Conservation (phyloP, 2,888 invertebrate species). For the Amiota communis region DNA sequence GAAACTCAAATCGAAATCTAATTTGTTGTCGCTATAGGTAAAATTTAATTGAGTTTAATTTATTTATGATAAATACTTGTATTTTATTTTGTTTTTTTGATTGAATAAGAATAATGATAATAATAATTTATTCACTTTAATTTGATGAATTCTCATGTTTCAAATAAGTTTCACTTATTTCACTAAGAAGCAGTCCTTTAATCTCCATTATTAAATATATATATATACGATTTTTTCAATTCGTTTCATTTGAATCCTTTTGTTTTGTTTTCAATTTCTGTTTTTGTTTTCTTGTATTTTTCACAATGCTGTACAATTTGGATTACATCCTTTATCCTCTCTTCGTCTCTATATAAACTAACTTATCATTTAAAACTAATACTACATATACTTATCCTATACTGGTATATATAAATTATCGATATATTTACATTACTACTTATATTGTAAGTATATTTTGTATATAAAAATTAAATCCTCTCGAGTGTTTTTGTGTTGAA, state of each 20-base stretch:
- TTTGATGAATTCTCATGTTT: conserved; percentile 46
- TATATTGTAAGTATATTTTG: background rate
- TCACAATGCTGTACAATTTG: conserved; percentile 57
- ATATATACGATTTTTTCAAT: conserved; percentile 55
- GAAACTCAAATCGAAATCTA: background rate
- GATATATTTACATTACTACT: background rate
- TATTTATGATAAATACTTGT: conserved; percentile 21
- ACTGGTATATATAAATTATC: background rate
- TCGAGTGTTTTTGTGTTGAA: background rate
- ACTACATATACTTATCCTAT: conserved; percentile 4
- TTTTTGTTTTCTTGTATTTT: too few species aligned
- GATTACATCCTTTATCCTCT: background rate
- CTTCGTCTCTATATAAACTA: background rate
- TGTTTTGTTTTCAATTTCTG: conserved; percentile 38
- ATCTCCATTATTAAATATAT: conserved; percentile 71
- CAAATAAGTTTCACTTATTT: conserved; percentile 63
- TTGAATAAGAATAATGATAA: conserved; percentile 19
- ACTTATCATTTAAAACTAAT: background rate
- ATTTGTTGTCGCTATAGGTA: too few species aligned
- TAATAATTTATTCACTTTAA: conserved; percentile 29
- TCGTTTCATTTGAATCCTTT: conserved; percentile 66
- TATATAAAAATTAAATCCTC: background rate
- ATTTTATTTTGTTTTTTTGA: conserved; percentile 18
- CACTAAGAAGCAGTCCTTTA: conserved; percentile 73
- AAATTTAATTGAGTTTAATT: too few species aligned